Percentiles rank a stretch among this genome's conserved stretches.
phyloP scores from a whole-genome alignment of 1,140 invertebrate species.

The Eubasilissa regina region DNA sequence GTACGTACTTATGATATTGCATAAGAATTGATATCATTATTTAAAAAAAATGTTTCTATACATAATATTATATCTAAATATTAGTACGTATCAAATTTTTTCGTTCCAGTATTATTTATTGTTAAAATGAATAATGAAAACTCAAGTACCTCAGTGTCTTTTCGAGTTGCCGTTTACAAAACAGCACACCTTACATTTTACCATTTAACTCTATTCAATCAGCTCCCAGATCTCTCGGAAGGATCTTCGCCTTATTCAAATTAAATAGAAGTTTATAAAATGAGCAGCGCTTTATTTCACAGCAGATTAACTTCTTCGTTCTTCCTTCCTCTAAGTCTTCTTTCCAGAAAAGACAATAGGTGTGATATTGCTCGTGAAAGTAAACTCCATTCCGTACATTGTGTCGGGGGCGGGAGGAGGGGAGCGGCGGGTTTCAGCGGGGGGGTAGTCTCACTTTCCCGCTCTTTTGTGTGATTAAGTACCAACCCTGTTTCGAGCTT shows the following conservation, averaged over 20 bases:
- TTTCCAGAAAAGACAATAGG: slow-evolving; percentile 57
- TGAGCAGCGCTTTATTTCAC: slow-evolving; percentile 48
- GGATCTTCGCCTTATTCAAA: slow-evolving; percentile 47
- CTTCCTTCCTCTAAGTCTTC: slow-evolving; percentile 41
- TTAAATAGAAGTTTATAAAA: slow-evolving; percentile 50
- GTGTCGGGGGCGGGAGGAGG: background rate
- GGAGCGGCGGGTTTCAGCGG: background rate
- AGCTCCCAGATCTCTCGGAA: slow-evolving; percentile 5
- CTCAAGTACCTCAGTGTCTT: background rate
- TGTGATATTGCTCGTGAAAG: slow-evolving; percentile 61
- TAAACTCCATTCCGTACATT: slow-evolving; percentile 49
- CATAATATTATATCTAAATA: no score
- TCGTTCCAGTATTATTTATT: no score
- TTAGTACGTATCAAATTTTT: no score
- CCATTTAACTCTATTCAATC: slow-evolving; percentile 4
- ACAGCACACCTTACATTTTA: background rate
- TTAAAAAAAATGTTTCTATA: no score
- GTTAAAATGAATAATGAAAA: no score
- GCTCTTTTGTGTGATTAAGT: slow-evolving; percentile 43
- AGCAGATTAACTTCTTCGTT: slow-evolving; percentile 41
- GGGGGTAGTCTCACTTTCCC: slow-evolving; percentile 36
- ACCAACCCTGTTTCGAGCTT: slow-evolving; percentile 9
- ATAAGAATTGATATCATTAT: no score
- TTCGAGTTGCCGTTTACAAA: background rate
- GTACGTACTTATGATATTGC: no score